Conservation (phyloP, 2,797 vertebrate genomes). For the Malacoraja senta region DNA sequence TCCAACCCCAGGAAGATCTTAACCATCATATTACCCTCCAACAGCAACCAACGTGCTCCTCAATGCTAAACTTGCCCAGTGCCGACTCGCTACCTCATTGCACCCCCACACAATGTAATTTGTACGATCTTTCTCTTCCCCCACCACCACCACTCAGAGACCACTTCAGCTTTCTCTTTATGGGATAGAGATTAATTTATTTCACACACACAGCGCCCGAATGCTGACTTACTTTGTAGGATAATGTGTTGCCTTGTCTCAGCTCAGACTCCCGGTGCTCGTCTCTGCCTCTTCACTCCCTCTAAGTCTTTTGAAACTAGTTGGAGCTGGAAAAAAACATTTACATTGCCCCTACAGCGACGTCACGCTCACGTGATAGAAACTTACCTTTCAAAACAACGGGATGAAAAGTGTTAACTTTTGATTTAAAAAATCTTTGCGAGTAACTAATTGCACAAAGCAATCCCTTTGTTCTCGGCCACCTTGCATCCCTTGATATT, state of each 20-base stretch:
- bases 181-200: no score
- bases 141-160: background rate
- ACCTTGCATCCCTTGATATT: background rate
- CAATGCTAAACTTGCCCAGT: background rate
- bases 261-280: background rate
- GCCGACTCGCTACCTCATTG: background rate
- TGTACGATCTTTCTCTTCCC: background rate
- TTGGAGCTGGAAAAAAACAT: conserved; percentile 38
- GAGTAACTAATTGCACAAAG: background rate
- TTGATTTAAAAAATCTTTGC: background rate
- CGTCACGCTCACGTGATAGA: conserved; percentile 52
- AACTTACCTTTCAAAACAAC: conserved; percentile 35
- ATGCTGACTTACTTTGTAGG: conserved; percentile 24
- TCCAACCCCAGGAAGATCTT: background rate
- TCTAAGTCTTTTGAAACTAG: conserved; percentile 12
- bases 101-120: background rate
- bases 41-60: background rate
- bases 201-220: background rate
- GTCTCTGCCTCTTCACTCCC: background rate
- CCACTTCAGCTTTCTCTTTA: no score
- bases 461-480: background rate
- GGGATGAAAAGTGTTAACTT: conserved; percentile 12
- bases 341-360: conserved; percentile 44
- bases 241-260: background rate
- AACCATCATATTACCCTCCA: background rate